Conservation (phyloP, 2,113 vertebrate species). For the Corythaixoides concolor region DNA sequence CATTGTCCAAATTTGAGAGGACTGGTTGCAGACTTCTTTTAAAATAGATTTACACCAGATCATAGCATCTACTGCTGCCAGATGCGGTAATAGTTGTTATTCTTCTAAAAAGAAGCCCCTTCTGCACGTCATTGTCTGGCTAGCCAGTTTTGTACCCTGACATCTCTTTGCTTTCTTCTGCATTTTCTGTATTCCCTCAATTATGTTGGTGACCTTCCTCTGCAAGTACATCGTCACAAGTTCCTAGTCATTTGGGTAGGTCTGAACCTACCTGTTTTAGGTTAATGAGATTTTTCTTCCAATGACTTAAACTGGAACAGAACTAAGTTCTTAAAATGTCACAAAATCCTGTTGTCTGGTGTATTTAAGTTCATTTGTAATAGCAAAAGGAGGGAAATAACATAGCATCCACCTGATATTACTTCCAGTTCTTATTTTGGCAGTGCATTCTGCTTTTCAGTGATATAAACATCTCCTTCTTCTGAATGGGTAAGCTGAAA, state of each 20-base stretch:
- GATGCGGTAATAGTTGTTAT: neutral
- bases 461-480: neutral
- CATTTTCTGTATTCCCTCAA: neutral
- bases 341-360: neutral
- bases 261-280: neutral
- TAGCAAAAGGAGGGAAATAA: neutral
- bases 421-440: slow-evolving; percentile 26
- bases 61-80: neutral
- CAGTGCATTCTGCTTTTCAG: slow-evolving; percentile 39
- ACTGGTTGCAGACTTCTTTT: neutral
- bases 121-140: neutral
- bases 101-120: neutral
- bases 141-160: neutral
- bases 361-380: neutral
- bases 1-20: neutral
- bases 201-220: neutral
- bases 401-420: neutral
- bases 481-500: slow-evolving; percentile 4
- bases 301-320: neutral
- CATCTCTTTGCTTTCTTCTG: neutral
- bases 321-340: neutral
- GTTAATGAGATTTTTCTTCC: neutral
- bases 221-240: neutral
- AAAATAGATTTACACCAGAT: neutral
- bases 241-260: neutral